Percentiles rank a stretch among this genome's conserved stretches.
Conservation (phyloP, 2,888 invertebrate species). For the Crioceris asparagi region DNA sequence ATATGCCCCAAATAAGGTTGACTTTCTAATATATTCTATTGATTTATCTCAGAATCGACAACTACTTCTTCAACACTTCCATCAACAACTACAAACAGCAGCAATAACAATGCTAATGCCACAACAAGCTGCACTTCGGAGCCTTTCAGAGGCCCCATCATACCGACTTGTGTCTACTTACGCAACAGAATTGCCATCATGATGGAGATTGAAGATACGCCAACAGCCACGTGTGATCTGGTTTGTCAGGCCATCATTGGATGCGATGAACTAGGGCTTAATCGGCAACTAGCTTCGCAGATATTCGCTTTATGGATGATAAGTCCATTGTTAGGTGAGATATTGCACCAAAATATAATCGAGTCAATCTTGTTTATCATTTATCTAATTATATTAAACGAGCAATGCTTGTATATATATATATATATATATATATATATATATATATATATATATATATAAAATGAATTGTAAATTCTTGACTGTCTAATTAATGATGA, state of each 20-base stretch:
- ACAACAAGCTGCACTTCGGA: constrained; percentile 9
- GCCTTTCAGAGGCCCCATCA: constrained; percentile 18
- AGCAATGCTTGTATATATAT: background rate
- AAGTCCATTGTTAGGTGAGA: constrained; percentile 77
- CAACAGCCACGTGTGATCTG: constrained; percentile 49
- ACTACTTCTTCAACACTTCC: constrained; percentile 3
- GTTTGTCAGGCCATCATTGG: constrained; percentile 53
- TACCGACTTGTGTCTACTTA: constrained; percentile 67
- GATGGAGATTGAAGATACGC: constrained; percentile 73
- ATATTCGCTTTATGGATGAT: constrained; percentile 92
- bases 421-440: background rate
- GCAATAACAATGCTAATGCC: background rate
- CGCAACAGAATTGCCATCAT: constrained; percentile 74
- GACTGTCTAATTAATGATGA: too few species aligned
- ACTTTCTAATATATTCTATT: background rate
- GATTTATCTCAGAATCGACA: constrained; percentile 13
- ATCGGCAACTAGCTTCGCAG: constrained; percentile 65
- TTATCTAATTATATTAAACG: background rate
- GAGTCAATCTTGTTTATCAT: background rate
- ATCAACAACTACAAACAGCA: background rate
- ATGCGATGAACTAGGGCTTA: constrained; percentile 69
- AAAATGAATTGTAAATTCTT: too few species aligned
- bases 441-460: background rate
- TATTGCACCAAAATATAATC: background rate
- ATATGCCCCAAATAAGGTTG: too few species aligned